These are phyloP conservation scores for Heteropelma amictum DNA, from an alignment of 2,888 invertebrate genomes.

Conservation along the genomic window DNA sequence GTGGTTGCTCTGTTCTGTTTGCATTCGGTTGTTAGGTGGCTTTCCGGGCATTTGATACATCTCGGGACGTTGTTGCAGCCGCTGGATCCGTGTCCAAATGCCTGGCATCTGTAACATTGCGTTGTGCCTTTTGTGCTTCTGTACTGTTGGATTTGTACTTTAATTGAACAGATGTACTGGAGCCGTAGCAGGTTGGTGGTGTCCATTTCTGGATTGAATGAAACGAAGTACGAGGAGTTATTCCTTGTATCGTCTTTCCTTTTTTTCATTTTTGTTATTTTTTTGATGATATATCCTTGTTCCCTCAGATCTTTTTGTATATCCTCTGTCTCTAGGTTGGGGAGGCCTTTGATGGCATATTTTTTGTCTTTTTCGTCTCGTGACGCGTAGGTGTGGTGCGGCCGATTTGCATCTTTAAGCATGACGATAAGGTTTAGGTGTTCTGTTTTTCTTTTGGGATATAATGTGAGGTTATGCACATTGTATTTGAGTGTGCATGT, in stretches of 20 bases:
- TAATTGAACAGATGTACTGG: background rate
- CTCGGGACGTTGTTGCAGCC: slow-evolving; percentile 51
- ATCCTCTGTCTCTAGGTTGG: background rate
- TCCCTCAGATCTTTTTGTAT: background rate
- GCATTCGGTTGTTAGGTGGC: slow-evolving; percentile 60
- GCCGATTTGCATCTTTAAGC: background rate
- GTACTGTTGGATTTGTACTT: background rate
- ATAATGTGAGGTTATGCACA: background rate
- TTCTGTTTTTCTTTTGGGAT: background rate
- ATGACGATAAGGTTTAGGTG: background rate
- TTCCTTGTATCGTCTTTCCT: background rate
- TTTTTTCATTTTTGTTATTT: background rate
- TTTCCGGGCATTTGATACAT: slow-evolving; percentile 57
- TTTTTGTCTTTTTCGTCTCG: background rate
- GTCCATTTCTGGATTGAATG: background rate
- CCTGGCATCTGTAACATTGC: slow-evolving; percentile 65
- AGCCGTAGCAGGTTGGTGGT: background rate
- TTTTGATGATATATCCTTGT: background rate
- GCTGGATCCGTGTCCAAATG: slow-evolving; percentile 60
- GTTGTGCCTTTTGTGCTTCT: slow-evolving; percentile 8
- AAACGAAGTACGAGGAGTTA: background rate
- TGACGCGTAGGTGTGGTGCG: background rate
- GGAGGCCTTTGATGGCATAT: background rate
- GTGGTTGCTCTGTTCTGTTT: slow-evolving; percentile 54
- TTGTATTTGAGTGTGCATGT: background rate